A percentile compares a stretch with the other conserved stretches of the same genome.
phyloP scores from a whole-genome alignment of 2,797 vertebrate species.

The Pelodytes ibericus region DNA sequence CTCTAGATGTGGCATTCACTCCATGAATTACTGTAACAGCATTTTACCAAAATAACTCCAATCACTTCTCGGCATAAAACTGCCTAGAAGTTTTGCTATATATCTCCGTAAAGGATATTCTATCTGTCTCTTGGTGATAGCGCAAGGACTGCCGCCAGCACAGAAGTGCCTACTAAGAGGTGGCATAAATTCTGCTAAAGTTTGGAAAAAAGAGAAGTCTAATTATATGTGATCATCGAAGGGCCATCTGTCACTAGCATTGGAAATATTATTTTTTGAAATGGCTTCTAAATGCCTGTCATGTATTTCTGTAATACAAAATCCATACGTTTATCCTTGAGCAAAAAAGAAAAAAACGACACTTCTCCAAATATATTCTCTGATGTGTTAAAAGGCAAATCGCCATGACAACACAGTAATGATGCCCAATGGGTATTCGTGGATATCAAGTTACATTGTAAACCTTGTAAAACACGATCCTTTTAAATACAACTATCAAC shows the following conservation, averaged over 20 bases:
- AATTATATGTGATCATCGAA: slow-evolving; percentile 19
- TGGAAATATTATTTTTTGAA: slow-evolving; percentile 21
- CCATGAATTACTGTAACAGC: neutral
- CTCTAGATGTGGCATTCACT: neutral
- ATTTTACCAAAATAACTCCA: no score
- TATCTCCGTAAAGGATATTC: neutral
- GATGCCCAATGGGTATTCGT: slow-evolving; percentile 32
- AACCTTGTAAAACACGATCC: slow-evolving; percentile 1
- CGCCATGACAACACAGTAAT: slow-evolving; percentile 38
- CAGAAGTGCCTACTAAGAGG: neutral
- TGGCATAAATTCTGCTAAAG: slow-evolving; percentile 3
- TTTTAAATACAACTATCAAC: slow-evolving; percentile 22
- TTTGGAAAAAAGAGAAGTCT: neutral
- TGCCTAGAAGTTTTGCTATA: neutral
- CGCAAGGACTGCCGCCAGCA: no score
- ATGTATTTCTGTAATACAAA: slow-evolving; percentile 35
- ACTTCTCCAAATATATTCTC: slow-evolving; percentile 32
- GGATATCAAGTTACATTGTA: slow-evolving; percentile 23
- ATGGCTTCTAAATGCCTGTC: slow-evolving; percentile 11
- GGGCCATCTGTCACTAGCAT: slow-evolving; percentile 17
- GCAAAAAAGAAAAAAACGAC: slow-evolving; percentile 4
- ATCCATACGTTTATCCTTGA: slow-evolving; percentile 42
- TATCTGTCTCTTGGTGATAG: neutral
- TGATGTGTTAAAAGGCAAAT: slow-evolving; percentile 35
- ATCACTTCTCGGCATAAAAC: neutral